phyloP scores from a whole-genome alignment of 2,797 vertebrate species.

The Coluber constrictor region DNA sequence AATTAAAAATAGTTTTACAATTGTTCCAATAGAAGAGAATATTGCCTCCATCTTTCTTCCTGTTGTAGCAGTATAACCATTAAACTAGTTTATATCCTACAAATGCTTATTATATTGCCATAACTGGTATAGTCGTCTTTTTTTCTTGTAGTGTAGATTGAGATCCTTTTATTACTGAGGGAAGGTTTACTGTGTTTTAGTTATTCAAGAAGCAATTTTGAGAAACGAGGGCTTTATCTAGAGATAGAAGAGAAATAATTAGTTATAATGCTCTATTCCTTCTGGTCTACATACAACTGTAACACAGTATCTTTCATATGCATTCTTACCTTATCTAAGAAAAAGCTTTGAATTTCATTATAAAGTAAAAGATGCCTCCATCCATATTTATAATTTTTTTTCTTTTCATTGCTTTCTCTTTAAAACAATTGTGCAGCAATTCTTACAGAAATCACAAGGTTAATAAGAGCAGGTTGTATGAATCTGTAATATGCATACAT shows the following conservation, averaged over 20 bases:
- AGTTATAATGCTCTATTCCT: not conserved
- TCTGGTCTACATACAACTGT: not conserved
- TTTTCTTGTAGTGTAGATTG: not conserved
- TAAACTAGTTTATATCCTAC: fast-evolving
- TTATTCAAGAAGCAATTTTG: not conserved
- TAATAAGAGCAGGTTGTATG: not conserved
- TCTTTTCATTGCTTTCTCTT: not conserved
- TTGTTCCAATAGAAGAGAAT: not conserved
- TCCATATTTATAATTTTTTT: not conserved
- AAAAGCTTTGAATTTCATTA: not conserved
- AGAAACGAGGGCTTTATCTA: not conserved
- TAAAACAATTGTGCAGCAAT: not conserved
- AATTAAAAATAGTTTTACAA: not conserved
- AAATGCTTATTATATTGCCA: not conserved
- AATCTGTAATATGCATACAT: not conserved
- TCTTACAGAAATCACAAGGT: not conserved
- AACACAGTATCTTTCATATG: not conserved
- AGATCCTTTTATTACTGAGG: not conserved
- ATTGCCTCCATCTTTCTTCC: conserved; percentile 2
- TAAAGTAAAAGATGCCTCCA: not conserved
- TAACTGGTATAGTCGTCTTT: conserved; percentile 4
- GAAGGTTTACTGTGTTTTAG: not conserved
- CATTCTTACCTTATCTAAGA: not conserved
- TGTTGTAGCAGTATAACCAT: conserved; percentile 2
- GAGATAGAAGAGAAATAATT: not conserved